These are phyloP conservation scores for Aramus guarauna DNA, from an alignment of 2,113 vertebrate species.

Conservation along the genomic window DNA sequence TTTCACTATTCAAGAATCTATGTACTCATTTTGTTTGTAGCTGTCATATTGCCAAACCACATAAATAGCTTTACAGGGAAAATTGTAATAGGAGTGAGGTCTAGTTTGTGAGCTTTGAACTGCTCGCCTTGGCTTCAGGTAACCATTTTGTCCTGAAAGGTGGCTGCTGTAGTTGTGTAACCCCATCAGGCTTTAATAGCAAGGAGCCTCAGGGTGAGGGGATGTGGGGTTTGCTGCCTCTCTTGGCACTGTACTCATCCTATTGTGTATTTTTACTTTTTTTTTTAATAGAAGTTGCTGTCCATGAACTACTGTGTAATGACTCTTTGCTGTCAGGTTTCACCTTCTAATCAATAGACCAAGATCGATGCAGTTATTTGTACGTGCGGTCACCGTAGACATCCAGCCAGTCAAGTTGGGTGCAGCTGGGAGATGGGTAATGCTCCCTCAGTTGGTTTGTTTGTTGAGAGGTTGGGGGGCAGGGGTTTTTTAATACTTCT, in stretches of 20 bases:
- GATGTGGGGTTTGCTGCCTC: background rate
- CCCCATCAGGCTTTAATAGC: background rate
- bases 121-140: background rate
- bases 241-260: background rate
- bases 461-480: background rate
- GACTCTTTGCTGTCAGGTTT: background rate
- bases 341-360: background rate
- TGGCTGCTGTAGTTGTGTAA: background rate
- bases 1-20: background rate
- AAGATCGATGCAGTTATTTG: background rate
- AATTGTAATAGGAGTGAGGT: background rate
- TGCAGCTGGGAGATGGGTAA: background rate
- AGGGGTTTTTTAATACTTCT: background rate
- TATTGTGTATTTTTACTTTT: background rate
- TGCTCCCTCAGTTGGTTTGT: background rate
- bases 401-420: rapidly evolving
- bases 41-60: constrained; percentile 4
- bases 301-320: background rate
- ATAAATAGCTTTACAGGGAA: constrained; percentile 37
- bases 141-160: background rate
- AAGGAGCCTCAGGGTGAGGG: too few relatives aligned
- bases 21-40: background rate
- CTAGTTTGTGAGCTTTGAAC: background rate
- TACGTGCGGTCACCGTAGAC: rapidly evolving
- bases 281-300: background rate